Evolutionary conservation across 2,113 vertebrate species (phyloP), one percentile per base, ranked within the genome.

Genomic region (Brachyistius frenatus): DNA sequence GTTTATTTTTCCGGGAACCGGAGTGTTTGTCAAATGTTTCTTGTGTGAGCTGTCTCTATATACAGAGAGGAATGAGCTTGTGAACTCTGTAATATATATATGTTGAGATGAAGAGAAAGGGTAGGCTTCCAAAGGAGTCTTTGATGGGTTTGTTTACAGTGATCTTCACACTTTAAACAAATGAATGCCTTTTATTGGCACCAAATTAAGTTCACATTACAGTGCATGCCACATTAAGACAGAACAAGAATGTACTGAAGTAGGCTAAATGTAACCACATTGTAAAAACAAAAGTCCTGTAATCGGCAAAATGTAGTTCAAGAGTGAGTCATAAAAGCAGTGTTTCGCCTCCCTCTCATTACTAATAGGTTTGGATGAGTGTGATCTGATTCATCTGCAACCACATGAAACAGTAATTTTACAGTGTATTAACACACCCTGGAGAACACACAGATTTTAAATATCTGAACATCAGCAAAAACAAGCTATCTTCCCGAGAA

Each of bases 1-100:
- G 46, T 81, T 61, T 73, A 50, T 80, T 72, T 68, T 71, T 71
- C 62, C 49, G 50, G n/a, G 33, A 14, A 16, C 2, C 50, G 52
- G 52, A 68, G 55, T 56, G 3, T 37, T 58, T 74, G 54, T 55
- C 57, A 41, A 60, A 37, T 71, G 33, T 68, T 89, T 9, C 65
- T 36, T 52, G 31, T 54, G 47, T 73, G 50, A 47, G 36, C 66
- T 56, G 55, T 67, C 74, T 73, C 33, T 55, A 2, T 46, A 30
- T 39, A 64, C 73, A 49, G 60, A 61, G 23, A 78, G 71, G n/a
- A 56, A 64, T 54, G 9, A 23, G 23, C 23, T 23, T 23, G 23
- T 23, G 23, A 23, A 23, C 23, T 23, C 23, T 23, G 23, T 23
- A 23, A 23, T 23, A 23, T 23, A 23, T 23, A 23, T 76, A 54